Percentiles rank a stretch among this genome's conserved stretches.
phyloP scores from a whole-genome alignment of 1,140 invertebrate species.

The Odontomachus brunneus region DNA sequence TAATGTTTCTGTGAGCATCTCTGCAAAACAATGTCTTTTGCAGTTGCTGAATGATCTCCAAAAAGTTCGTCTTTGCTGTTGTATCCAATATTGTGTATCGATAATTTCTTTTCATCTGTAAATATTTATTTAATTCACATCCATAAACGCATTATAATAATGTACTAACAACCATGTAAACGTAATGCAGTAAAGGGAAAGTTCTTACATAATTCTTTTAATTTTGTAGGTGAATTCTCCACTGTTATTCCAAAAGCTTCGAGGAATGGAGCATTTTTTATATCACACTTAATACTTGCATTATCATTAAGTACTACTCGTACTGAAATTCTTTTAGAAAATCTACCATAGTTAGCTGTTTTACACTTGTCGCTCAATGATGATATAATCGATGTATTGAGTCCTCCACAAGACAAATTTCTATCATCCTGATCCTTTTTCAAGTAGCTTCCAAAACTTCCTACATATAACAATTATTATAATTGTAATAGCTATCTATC shows the following conservation, averaged over 20 bases:
- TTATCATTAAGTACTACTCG: slow-evolving; percentile 76
- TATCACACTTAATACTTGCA: slow-evolving; percentile 60
- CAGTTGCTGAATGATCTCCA: slow-evolving; percentile 67
- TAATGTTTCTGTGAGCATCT: slow-evolving; percentile 88
- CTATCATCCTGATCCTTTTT: slow-evolving; percentile 64
- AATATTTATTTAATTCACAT: slow-evolving; percentile 39
- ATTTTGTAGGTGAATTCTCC: slow-evolving; percentile 27
- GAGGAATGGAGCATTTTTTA: slow-evolving; percentile 75
- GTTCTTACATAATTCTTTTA: slow-evolving; percentile 58
- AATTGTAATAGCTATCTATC: slow-evolving; percentile 25
- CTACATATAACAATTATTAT: slow-evolving; percentile 45
- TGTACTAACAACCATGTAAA: background rate
- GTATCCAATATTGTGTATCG: slow-evolving; percentile 5
- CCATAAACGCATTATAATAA: slow-evolving; percentile 20
- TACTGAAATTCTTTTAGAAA: slow-evolving; percentile 73
- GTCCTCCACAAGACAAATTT: slow-evolving; percentile 11
- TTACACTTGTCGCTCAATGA: slow-evolving; percentile 3
- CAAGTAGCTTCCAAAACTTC: slow-evolving; percentile 67
- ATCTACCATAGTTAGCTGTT: slow-evolving; percentile 33
- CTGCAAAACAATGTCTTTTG: slow-evolving; percentile 87
- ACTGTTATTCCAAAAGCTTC: slow-evolving; percentile 76
- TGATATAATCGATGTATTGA: slow-evolving; percentile 38
- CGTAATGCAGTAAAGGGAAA: background rate
- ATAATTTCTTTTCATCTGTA: slow-evolving; percentile 54
- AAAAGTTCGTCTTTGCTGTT: slow-evolving; percentile 4